These are phyloP conservation scores for Chauna torquata DNA, from an alignment of 2,113 vertebrate genomes.

Conservation along the genomic window DNA sequence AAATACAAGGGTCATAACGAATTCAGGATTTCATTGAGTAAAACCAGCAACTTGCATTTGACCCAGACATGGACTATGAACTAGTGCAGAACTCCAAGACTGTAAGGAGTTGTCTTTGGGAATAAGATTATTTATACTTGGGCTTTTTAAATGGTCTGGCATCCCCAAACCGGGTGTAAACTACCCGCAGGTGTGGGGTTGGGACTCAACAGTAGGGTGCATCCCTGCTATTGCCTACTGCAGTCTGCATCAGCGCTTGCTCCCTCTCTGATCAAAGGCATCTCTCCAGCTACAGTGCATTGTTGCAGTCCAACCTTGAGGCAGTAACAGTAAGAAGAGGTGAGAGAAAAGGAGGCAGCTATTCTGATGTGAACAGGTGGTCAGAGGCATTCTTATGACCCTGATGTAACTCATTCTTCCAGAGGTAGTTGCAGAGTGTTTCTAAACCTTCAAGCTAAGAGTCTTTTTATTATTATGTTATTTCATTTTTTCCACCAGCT, in stretches of 20 bases:
- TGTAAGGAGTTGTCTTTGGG: background rate
- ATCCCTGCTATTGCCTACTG: background rate
- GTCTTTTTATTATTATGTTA: background rate
- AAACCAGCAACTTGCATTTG: background rate
- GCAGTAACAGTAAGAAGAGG: background rate
- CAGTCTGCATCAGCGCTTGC: rapidly evolving
- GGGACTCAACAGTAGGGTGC: too few species aligned
- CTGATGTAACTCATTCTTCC: constrained; percentile 3
- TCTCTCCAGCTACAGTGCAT: background rate
- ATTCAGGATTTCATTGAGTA: background rate
- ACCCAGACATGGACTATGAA: background rate
- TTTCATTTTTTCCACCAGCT: background rate
- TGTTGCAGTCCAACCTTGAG: background rate
- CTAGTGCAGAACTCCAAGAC: background rate
- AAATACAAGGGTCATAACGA: rapidly evolving
- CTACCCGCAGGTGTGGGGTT: background rate
- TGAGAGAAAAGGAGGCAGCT: background rate
- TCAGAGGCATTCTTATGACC: background rate
- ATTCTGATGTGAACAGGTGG: background rate
- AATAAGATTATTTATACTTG: background rate
- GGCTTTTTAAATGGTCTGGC: background rate
- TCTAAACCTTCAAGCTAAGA: constrained; percentile 18
- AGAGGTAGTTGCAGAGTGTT: background rate
- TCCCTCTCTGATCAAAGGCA: rapidly evolving
- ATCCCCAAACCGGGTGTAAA: background rate